A percentile compares a stretch with the other conserved stretches of the same genome.
Conservation (phyloP, 2,888 invertebrate genomes). For the Patella pellucida region DNA sequence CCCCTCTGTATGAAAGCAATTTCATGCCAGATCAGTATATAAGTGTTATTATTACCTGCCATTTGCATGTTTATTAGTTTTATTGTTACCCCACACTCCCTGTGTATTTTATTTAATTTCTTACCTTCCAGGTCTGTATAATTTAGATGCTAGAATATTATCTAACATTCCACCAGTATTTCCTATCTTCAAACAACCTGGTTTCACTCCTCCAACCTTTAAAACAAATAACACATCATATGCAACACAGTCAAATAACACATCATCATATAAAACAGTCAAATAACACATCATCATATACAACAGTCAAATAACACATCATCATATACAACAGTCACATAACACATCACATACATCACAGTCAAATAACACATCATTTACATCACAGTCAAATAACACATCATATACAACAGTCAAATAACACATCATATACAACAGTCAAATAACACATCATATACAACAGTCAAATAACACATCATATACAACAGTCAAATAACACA, state of each 20-base stretch:
- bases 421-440: too few species aligned
- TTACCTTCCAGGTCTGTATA: conserved; percentile 89
- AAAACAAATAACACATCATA: conserved; percentile 9
- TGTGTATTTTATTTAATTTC: neutral
- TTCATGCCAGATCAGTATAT: too few species aligned
- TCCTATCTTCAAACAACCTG: conserved; percentile 98
- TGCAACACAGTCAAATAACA: neutral
- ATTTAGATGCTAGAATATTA: conserved; percentile 95
- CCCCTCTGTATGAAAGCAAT: too few species aligned
- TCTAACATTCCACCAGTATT: conserved; percentile 99
- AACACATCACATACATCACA: too few species aligned
- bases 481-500: neutral
- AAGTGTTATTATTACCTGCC: too few species aligned
- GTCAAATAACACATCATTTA: too few species aligned
- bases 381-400: too few species aligned
- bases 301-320: too few species aligned
- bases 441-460: too few species aligned
- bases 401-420: neutral
- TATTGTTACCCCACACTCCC: too few species aligned
- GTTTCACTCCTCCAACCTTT: conserved; percentile 93
- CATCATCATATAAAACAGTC: neutral
- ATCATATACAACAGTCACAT: neutral
- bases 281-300: neutral
- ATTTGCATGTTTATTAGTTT: too few species aligned
- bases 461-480: conserved; percentile 7